Evolutionary conservation across 2,888 invertebrate genomes (phyloP).

Genomic region (Tinea semifulvella): DNA sequence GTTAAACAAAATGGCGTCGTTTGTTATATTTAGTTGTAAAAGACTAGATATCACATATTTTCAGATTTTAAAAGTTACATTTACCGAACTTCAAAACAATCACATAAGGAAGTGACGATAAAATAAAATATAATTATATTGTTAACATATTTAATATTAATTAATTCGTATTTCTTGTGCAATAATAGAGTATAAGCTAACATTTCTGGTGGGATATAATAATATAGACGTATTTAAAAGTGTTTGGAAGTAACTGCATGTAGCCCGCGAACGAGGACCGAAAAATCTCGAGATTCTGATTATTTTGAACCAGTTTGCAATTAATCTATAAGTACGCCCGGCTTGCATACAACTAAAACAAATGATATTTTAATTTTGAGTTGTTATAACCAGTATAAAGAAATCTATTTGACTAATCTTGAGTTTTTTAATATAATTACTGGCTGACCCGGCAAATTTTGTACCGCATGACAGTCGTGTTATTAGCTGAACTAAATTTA

Average conservation of each 20-base stretch:
- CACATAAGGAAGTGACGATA: constrained; percentile 6
- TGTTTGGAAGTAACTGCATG: neutral
- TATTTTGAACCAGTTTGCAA: too few relatives aligned
- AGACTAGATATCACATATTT: constrained; percentile 66
- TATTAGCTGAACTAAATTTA: too few relatives aligned
- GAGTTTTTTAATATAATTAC: too few relatives aligned
- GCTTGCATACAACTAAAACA: too few relatives aligned
- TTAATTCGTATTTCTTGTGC: constrained; percentile 12
- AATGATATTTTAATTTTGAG: too few relatives aligned
- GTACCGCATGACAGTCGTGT: too few relatives aligned
- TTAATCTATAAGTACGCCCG: too few relatives aligned
- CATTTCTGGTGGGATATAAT: constrained; percentile 1
- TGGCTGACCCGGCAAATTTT: too few relatives aligned
- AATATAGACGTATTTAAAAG: constrained; percentile 1
- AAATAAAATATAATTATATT: constrained; percentile 8
- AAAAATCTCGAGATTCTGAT: too few relatives aligned
- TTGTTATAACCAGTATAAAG: too few relatives aligned
- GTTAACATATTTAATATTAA: constrained; percentile 8
- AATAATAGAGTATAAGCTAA: constrained; percentile 5
- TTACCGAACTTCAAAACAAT: neutral
- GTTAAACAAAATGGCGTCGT: neutral
- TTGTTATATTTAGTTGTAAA: constrained; percentile 27
- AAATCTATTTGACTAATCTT: too few relatives aligned
- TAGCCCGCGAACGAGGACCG: too few relatives aligned
- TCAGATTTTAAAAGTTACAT: constrained; percentile 39